These are phyloP conservation scores for Loxodonta africana DNA, from an alignment of 2,113 vertebrate genomes.

Conservation along the genomic window DNA sequence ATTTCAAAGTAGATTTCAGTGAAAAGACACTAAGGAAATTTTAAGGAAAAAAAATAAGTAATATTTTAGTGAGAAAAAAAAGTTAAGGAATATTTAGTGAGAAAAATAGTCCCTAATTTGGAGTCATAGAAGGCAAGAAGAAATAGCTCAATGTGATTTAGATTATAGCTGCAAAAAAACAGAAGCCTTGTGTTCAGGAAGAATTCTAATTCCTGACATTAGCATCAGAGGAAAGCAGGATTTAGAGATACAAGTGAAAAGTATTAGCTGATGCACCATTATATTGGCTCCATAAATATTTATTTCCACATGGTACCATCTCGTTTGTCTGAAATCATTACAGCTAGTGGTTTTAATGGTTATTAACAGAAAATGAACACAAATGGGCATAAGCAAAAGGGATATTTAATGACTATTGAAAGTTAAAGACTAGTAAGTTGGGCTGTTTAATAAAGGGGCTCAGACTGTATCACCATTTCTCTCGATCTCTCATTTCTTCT, in stretches of 20 bases:
- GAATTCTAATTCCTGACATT: background rate
- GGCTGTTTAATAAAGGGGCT: background rate
- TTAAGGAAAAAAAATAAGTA: background rate
- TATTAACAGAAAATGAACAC: background rate
- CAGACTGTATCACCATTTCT: background rate
- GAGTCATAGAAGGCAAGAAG: background rate
- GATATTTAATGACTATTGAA: background rate
- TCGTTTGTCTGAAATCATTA: conserved; percentile 47
- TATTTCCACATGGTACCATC: background rate
- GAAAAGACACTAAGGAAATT: background rate
- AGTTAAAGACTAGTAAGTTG: background rate
- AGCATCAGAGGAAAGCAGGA: background rate
- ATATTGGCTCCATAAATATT: background rate
- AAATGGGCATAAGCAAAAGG: background rate
- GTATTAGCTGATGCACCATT: background rate
- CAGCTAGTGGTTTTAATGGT: background rate
- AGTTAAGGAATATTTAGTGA: background rate
- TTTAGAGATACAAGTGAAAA: conserved; percentile 10
- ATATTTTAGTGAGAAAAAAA: conserved; percentile 52
- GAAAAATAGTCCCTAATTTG: background rate
- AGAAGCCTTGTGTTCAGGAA: background rate
- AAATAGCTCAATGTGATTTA: background rate
- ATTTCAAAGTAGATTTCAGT: background rate
- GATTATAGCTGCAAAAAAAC: background rate
- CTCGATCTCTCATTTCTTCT: background rate